phyloP scores from a whole-genome alignment of 2,797 vertebrate genomes.

The Pipistrellus nathusii region DNA sequence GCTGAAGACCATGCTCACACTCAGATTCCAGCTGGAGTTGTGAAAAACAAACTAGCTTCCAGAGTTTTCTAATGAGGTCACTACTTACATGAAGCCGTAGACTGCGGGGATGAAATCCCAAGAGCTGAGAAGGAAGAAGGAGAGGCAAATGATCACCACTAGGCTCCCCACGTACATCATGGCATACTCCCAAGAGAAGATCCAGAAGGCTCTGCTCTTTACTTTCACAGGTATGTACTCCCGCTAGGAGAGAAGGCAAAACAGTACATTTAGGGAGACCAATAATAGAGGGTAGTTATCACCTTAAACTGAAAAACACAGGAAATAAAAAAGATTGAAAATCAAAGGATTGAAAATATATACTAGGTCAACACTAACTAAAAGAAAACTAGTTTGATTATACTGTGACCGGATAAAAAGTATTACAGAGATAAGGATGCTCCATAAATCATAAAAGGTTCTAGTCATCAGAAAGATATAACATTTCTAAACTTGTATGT shows the following conservation, averaged over 20 bases:
- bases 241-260: constrained; percentile 88
- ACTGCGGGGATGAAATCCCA: constrained; percentile 98
- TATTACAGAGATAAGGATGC: neutral
- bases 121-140: constrained; percentile 97
- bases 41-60: constrained; percentile 62
- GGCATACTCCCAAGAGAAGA: constrained; percentile 92
- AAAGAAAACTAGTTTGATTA: constrained; percentile 21
- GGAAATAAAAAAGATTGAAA: constrained; percentile 3
- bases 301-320: constrained; percentile 15
- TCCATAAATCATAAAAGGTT: neutral
- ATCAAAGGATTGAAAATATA: constrained; percentile 24
- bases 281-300: neutral
- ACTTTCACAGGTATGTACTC: constrained; percentile 95
- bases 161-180: constrained; percentile 95
- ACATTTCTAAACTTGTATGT: constrained; percentile 1
- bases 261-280: constrained; percentile 11
- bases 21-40: constrained; percentile 16
- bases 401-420: constrained; percentile 13
- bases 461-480: constrained; percentile 32
- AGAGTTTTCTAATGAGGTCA: constrained; percentile 49
- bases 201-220: constrained; percentile 93
- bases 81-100: constrained; percentile 98
- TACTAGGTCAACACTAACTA: neutral
- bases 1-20: neutral
- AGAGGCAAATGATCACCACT: constrained; percentile 93